Percentiles rank a stretch among this genome's conserved stretches.
phyloP scores from a whole-genome alignment of 2,888 invertebrate species.

The Sialis lutaria region DNA sequence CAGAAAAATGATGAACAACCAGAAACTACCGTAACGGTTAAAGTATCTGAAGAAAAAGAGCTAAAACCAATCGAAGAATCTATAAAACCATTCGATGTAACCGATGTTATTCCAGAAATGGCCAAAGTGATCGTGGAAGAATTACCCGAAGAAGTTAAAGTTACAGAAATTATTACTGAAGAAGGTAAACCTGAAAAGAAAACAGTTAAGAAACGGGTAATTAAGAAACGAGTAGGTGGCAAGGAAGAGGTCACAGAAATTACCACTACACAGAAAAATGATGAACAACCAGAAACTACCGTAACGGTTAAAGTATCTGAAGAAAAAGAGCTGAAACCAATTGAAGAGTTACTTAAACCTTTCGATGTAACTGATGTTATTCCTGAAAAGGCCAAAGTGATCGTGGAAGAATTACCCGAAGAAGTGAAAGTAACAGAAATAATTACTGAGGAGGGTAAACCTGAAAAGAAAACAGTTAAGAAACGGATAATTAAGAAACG shows the following conservation, averaged over 20 bases:
- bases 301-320: constrained; percentile 19
- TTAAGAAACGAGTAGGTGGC: constrained; percentile 20
- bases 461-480: constrained; percentile 12
- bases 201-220: constrained; percentile 16
- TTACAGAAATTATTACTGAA: constrained; percentile 18
- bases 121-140: constrained; percentile 10
- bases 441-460: constrained; percentile 14
- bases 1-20: constrained; percentile 23
- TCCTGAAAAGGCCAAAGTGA: constrained; percentile 12
- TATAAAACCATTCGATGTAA: no score
- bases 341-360: constrained; percentile 13
- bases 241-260: constrained; percentile 25
- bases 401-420: constrained; percentile 13
- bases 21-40: constrained; percentile 14
- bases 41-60: constrained; percentile 7
- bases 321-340: constrained; percentile 9
- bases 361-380: constrained; percentile 11
- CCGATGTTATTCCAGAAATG: background rate
- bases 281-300: constrained; percentile 25
- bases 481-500: constrained; percentile 16
- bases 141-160: constrained; percentile 15
- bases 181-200: constrained; percentile 16
- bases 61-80: constrained; percentile 8
- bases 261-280: constrained; percentile 20
- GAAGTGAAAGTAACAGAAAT: constrained; percentile 15